These are phyloP conservation scores for Anaspis maculata DNA, from an alignment of 2,888 invertebrate species.

Conservation along the genomic window DNA sequence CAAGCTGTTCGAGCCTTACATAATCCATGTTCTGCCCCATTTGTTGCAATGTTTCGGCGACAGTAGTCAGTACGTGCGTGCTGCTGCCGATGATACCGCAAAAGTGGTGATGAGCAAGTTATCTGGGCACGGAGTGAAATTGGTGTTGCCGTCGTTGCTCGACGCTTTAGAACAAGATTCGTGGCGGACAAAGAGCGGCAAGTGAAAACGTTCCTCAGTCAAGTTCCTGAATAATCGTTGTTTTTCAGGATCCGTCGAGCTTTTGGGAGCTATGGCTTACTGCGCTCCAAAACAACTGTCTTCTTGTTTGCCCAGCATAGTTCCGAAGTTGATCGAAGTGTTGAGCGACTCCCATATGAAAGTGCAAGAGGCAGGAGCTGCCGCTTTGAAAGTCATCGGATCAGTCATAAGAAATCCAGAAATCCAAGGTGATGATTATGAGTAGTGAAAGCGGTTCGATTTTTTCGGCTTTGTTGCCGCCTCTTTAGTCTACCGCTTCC, in stretches of 20 bases:
- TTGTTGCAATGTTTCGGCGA: slow-evolving; percentile 94
- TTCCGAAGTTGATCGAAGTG: slow-evolving; percentile 94
- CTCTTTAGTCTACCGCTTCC: too few species aligned
- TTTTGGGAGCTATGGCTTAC: slow-evolving; percentile 96
- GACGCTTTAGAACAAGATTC: slow-evolving; percentile 94
- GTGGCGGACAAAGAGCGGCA: slow-evolving; percentile 97
- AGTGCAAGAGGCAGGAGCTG: slow-evolving; percentile 90
- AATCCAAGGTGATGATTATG: slow-evolving; percentile 87
- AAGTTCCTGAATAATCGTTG: too few species aligned
- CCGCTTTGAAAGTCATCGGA: slow-evolving; percentile 92
- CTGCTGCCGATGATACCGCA: slow-evolving; percentile 94
- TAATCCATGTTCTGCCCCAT: slow-evolving; percentile 93
- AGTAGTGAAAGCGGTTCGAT: too few species aligned
- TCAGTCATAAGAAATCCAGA: slow-evolving; percentile 98
- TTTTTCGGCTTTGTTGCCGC: too few species aligned
- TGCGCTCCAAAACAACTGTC: slow-evolving; percentile 98
- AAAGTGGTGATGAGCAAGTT: slow-evolving; percentile 92
- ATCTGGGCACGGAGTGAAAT: slow-evolving; percentile 94
- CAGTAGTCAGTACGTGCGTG: slow-evolving; percentile 87
- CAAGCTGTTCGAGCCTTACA: slow-evolving; percentile 96
- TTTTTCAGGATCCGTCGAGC: slow-evolving; percentile 88
- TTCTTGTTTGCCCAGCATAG: slow-evolving; percentile 94
- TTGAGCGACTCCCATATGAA: slow-evolving; percentile 95
- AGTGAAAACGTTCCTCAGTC: too few species aligned
- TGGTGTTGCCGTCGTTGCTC: slow-evolving; percentile 88